Evolutionary conservation across 2,113 vertebrate genomes (phyloP).

Genomic region (Pelobates fuscus): DNA sequence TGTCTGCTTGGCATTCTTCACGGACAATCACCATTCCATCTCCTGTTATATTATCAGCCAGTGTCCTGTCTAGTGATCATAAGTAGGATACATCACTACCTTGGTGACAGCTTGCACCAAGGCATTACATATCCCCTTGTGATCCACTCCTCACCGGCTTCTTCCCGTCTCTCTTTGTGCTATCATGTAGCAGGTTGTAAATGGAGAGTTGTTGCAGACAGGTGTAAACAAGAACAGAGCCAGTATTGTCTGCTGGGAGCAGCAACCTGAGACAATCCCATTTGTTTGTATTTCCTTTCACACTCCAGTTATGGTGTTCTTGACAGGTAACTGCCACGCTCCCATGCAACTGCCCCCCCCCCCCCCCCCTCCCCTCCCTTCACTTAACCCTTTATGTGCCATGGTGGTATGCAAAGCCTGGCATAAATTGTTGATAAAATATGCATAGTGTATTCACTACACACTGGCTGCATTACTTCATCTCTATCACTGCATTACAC

Average conservation of each 20-base stretch:
- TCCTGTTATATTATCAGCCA: not conserved
- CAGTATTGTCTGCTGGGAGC: conserved; percentile 34
- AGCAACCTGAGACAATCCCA: conserved; percentile 14
- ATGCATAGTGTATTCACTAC: not conserved
- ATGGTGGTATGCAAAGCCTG: too few species aligned
- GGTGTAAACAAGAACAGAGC: conserved; percentile 30
- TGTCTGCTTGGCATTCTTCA: not conserved
- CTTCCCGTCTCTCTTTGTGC: not conserved
- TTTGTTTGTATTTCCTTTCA: conserved; percentile 10
- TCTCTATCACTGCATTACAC: not conserved
- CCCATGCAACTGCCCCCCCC: not conserved
- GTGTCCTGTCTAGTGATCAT: not conserved
- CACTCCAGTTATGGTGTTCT: not conserved
- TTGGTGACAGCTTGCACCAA: not conserved
- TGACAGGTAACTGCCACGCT: conserved; percentile 1
- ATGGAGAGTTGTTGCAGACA: conserved; percentile 3
- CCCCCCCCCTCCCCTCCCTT: too few species aligned
- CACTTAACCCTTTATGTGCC: too few species aligned
- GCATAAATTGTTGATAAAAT: not conserved
- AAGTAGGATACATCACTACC: not conserved
- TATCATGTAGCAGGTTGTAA: conserved; percentile 18
- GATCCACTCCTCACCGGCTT: not conserved
- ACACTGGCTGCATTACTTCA: not conserved
- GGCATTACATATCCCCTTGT: too few species aligned
- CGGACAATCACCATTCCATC: not conserved